Conservation (phyloP, 37 sponge, comb jelly and placozoan species). For the Ianthella basta region DNA sequence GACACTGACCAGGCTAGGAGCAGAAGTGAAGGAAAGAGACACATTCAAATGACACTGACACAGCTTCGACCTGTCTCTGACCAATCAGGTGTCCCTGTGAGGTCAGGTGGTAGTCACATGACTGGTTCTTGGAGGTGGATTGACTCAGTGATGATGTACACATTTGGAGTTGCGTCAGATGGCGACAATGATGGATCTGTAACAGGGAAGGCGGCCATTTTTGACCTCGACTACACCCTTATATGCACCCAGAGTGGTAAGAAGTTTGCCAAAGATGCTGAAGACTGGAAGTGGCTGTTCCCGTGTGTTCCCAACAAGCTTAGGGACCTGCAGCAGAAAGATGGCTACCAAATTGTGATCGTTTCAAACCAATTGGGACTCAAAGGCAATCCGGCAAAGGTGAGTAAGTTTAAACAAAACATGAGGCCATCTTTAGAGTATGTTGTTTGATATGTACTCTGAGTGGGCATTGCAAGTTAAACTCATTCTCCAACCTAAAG, state of each 20-base stretch:
- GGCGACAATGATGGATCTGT: too few species aligned
- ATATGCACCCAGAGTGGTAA: slow-evolving; percentile 84
- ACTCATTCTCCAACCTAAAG: not conserved
- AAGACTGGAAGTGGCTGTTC: slow-evolving; percentile 79
- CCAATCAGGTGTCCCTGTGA: not conserved
- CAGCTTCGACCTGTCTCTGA: not conserved
- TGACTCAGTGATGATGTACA: slow-evolving; percentile 3
- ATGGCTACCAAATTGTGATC: slow-evolving; percentile 67
- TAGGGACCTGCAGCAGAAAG: slow-evolving; percentile 15
- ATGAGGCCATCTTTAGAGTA: slow-evolving; percentile 28
- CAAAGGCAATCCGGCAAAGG: slow-evolving; percentile 28
- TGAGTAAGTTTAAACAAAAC: slow-evolving; percentile 52
- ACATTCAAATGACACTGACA: not conserved
- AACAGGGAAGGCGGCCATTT: slow-evolving; percentile 67
- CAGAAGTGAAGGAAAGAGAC: too few species aligned
- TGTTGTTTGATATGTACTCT: too few species aligned
- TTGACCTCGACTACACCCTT: slow-evolving; percentile 90
- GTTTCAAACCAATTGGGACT: slow-evolving; percentile 81
- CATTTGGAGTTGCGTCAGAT: not conserved
- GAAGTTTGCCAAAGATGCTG: slow-evolving; percentile 64
- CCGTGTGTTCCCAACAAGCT: slow-evolving; percentile 49
- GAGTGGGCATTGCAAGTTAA: too few species aligned
- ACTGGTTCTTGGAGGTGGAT: slow-evolving; percentile 9
- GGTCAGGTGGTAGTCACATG: slow-evolving; percentile 27
- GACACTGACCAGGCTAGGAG: too few species aligned